phyloP scores from a whole-genome alignment of 2,797 vertebrate species.

The Bucorvus abyssinicus region DNA sequence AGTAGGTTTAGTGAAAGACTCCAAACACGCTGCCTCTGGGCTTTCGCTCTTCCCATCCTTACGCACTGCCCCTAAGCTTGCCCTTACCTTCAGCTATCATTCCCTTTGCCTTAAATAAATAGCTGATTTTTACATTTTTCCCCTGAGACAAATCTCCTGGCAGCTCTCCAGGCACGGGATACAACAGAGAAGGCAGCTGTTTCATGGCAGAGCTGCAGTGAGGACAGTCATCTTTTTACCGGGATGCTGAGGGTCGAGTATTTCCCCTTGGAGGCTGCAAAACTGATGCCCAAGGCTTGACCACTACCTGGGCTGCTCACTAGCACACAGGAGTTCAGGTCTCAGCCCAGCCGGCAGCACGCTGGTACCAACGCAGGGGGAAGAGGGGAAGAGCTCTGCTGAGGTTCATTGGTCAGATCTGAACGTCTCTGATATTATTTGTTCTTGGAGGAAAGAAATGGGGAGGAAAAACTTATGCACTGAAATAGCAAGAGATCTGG shows the following conservation, averaged over 20 bases:
- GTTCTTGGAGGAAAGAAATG: neutral
- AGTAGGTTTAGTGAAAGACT: neutral
- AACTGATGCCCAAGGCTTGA: neutral
- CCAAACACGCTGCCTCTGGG: neutral
- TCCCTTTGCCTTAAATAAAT: neutral
- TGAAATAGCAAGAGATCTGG: neutral
- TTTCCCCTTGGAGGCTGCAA: accelerated
- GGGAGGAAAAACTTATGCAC: neutral
- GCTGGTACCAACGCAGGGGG: neutral
- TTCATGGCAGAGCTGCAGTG: neutral
- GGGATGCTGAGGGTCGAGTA: neutral
- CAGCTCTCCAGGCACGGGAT: neutral
- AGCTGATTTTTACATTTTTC: neutral
- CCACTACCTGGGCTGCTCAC: neutral
- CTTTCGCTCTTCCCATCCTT: neutral
- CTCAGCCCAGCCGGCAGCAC: neutral
- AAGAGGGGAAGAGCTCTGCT: neutral
- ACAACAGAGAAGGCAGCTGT: neutral
- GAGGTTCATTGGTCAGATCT: neutral
- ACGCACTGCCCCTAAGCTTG: neutral
- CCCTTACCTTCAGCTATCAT: neutral
- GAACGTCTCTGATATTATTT: neutral
- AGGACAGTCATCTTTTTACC: accelerated
- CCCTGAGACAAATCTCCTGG: neutral
- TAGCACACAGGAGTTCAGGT: neutral